phyloP scores from a whole-genome alignment of 1,140 invertebrate genomes.

The Phortica variegata region DNA sequence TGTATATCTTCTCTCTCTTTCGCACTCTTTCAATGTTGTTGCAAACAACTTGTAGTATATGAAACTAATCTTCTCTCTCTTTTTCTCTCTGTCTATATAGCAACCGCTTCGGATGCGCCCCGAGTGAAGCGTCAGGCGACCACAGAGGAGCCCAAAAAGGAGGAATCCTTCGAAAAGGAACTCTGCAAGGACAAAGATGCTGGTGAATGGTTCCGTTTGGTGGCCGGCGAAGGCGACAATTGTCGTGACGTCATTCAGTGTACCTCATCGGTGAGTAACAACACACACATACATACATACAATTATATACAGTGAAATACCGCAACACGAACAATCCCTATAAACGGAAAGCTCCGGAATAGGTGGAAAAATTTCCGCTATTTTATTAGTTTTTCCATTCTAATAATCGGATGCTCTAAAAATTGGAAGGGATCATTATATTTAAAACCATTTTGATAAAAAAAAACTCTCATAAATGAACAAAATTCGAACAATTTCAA shows the following conservation, averaged over 20 bases:
- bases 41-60: conserved; percentile 1
- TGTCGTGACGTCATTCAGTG: conserved; percentile 95
- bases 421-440: no score
- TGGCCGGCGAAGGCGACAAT: conserved; percentile 85
- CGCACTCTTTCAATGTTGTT: not conserved
- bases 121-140: conserved; percentile 64
- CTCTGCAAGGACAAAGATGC: conserved; percentile 92
- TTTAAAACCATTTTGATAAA: no score
- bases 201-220: conserved; percentile 92
- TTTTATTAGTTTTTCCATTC: no score
- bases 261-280: conserved; percentile 82
- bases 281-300: no score
- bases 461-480: no score
- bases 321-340: no score
- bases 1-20: not conserved
- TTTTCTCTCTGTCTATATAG: conserved; percentile 23
- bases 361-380: no score
- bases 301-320: no score
- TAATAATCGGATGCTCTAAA: no score
- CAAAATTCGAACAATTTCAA: no score
- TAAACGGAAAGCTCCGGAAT: no score
- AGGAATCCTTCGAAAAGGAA: conserved; percentile 83
- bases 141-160: conserved; percentile 69
- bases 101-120: conserved; percentile 58
- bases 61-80: conserved; percentile 1